Percentiles rank a stretch among this genome's conserved stretches.
These are phyloP conservation scores for Gerris lacustris DNA, from an alignment of 2,888 invertebrate species.

Conservation along the genomic window DNA sequence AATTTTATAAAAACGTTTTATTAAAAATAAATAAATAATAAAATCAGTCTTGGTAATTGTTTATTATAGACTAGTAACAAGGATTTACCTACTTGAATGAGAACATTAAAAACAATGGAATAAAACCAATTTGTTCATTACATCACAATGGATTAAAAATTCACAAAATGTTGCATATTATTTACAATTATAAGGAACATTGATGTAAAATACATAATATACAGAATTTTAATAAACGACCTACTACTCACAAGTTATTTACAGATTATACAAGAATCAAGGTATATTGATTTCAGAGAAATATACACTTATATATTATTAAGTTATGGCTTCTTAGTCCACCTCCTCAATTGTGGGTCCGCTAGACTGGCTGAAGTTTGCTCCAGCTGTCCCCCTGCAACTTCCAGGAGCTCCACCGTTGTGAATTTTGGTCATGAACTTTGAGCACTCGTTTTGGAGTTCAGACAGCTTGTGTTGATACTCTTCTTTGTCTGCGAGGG, in stretches of 20 bases:
- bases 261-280: background rate
- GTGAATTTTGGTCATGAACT: slow-evolving; percentile 38
- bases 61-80: too few relatives aligned
- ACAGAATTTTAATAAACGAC: too few relatives aligned
- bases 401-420: slow-evolving; percentile 17
- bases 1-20: too few relatives aligned
- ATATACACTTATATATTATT: background rate
- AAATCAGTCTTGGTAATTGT: too few relatives aligned
- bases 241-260: background rate
- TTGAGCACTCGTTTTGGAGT: slow-evolving; percentile 37
- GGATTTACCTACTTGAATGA: too few relatives aligned
- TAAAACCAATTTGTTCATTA: too few relatives aligned
- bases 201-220: too few relatives aligned
- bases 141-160: too few relatives aligned
- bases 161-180: too few relatives aligned
- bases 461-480: slow-evolving; percentile 38
- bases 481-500: slow-evolving; percentile 40
- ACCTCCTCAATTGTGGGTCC: slow-evolving; percentile 43
- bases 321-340: slow-evolving; percentile 32
- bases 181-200: background rate
- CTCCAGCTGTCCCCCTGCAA: slow-evolving; percentile 24
- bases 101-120: too few relatives aligned
- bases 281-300: background rate
- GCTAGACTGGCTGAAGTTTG: slow-evolving; percentile 18
- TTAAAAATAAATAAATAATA: too few relatives aligned